These are phyloP conservation scores for Molorchus minor DNA, from an alignment of 2,888 invertebrate genomes.

Conservation along the genomic window DNA sequence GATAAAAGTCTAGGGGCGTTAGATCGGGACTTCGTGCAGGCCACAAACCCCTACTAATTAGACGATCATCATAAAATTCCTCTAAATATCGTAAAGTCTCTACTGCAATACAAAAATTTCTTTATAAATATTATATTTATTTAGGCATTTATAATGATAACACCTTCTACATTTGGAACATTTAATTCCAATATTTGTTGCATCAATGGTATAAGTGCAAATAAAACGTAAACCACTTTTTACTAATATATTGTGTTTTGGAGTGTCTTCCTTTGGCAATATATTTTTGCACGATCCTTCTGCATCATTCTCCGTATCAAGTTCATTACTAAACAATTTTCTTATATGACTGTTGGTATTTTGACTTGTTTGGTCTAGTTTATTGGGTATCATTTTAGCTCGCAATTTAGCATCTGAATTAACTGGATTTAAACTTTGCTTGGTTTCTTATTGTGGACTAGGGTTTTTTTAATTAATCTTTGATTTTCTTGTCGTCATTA, in stretches of 20 bases:
- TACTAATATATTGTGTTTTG: background rate
- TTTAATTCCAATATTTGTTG: background rate
- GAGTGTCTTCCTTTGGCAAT: background rate
- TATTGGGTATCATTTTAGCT: background rate
- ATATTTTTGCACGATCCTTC: background rate
- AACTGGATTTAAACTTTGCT: background rate
- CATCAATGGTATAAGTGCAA: background rate
- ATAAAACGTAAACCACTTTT: background rate
- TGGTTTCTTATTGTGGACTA: background rate
- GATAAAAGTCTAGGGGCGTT: no score
- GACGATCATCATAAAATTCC: no score
- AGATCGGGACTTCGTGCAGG: no score
- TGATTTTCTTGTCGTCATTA: background rate
- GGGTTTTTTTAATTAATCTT: background rate
- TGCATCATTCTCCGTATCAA: background rate
- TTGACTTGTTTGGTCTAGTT: background rate
- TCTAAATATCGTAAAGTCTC: no score
- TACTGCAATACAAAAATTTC: no score
- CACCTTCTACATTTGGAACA: conserved; percentile 1
- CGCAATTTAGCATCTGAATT: background rate
- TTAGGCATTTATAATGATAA: no score
- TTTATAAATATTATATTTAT: no score
- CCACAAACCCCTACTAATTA: no score
- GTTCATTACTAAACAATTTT: conserved; percentile 1
- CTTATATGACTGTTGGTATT: background rate